A percentile compares a stretch with the other conserved stretches of the same genome.
Evolutionary conservation across 2,888 invertebrate genomes (phyloP).

Genomic region (Pheosia gnoma): DNA sequence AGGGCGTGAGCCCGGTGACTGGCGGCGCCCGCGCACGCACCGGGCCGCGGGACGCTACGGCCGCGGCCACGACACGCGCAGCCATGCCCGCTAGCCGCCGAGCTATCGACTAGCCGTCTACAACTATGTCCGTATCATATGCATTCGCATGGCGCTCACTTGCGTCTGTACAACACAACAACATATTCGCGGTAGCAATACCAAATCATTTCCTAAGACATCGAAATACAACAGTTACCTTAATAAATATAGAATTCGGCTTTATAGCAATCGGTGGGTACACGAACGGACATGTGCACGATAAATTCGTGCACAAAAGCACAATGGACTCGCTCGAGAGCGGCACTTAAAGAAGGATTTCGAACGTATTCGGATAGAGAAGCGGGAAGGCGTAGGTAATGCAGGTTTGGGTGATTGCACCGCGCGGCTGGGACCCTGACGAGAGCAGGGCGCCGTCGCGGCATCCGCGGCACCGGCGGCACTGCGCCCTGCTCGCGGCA

Average conservation of each 20-base stretch:
- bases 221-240: background rate
- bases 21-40: slow-evolving; percentile 19
- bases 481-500: background rate
- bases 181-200: slow-evolving; percentile 3
- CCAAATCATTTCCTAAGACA: background rate
- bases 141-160: slow-evolving; percentile 1
- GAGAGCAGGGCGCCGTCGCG: no score
- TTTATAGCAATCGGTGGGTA: background rate
- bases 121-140: background rate
- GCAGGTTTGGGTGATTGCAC: no score
- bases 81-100: background rate
- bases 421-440: no score
- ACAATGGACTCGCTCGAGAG: no score
- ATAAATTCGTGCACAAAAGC: background rate
- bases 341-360: no score
- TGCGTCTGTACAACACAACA: background rate
- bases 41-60: slow-evolving; percentile 15
- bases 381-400: no score
- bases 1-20: slow-evolving; percentile 59
- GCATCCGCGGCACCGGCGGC: background rate
- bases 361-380: no score
- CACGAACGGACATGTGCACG: background rate
- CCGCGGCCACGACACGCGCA: background rate
- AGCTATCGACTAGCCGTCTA: background rate
- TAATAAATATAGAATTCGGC: background rate